Evolutionary conservation across 2,888 invertebrate species (phyloP).

Genomic region (Hypomecis punctinalis): DNA sequence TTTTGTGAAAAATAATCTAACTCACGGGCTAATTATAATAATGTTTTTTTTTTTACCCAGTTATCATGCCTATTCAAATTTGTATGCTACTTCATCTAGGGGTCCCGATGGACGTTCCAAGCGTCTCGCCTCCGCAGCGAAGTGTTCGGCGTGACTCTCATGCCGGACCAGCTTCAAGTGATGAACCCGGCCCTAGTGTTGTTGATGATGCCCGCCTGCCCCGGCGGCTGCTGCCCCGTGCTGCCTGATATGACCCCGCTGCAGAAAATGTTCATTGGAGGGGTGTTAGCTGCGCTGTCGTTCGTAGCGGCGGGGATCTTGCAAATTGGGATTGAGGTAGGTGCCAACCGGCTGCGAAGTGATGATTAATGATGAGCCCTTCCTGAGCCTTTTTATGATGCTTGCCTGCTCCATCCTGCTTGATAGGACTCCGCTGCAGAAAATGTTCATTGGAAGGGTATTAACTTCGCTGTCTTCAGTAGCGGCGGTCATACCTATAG

Average conservation of each 20-base stretch:
- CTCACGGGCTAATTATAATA: too few species aligned
- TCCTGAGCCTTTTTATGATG: too few species aligned
- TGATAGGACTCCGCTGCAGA: too few species aligned
- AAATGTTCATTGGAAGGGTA: too few species aligned
- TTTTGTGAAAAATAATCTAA: too few species aligned
- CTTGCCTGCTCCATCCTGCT: too few species aligned
- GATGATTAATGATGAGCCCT: too few species aligned
- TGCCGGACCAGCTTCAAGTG: constrained; percentile 93
- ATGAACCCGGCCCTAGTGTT: constrained; percentile 90
- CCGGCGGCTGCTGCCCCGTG: constrained; percentile 74
- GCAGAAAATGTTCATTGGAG: constrained; percentile 90
- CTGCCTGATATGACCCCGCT: constrained; percentile 84
- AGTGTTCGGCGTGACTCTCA: constrained; percentile 78
- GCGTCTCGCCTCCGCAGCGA: constrained; percentile 88
- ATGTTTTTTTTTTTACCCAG: too few species aligned
- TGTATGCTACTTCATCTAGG: constrained; percentile 62
- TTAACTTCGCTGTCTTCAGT: too few species aligned
- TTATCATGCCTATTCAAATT: too few species aligned
- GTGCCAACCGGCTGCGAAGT: neutral
- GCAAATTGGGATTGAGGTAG: constrained; percentile 84
- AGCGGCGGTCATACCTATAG: too few species aligned
- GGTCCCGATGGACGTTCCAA: constrained; percentile 92
- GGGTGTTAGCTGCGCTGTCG: constrained; percentile 76
- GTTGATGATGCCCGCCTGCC: constrained; percentile 88
- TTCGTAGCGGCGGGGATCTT: constrained; percentile 88